Conservation (phyloP, 2,888 invertebrate species). For the Gryllus longicercus region DNA sequence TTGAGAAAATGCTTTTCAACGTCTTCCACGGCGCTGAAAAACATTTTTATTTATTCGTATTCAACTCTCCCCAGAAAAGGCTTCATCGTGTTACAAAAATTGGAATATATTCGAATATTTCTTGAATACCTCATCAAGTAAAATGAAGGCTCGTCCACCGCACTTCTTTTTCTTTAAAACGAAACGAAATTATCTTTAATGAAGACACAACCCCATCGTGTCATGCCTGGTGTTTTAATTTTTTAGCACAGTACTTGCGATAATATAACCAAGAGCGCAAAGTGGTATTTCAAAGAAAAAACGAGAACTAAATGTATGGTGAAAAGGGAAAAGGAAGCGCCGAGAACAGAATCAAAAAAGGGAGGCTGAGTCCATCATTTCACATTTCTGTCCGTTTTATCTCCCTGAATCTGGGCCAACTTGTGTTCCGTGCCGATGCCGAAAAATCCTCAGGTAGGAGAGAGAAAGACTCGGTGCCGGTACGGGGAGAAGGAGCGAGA, state of each 20-base stretch:
- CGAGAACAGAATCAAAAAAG: too few relatives aligned
- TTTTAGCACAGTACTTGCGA: not conserved
- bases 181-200: not conserved
- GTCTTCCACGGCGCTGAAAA: not conserved
- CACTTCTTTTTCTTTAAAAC: not conserved
- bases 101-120: slow-evolving; percentile 10
- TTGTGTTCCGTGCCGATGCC: too few relatives aligned
- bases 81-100: not conserved
- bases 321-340: too few relatives aligned
- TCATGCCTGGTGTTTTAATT: not conserved
- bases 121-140: not conserved
- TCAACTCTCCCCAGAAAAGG: not conserved
- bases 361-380: too few relatives aligned
- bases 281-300: not conserved
- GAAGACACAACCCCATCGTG: slow-evolving; percentile 4
- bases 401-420: too few relatives aligned
- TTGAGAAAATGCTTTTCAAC: not conserved
- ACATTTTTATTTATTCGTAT: slow-evolving; percentile 4
- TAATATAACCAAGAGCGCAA: not conserved
- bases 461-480: too few relatives aligned
- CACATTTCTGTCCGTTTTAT: too few relatives aligned
- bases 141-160: not conserved
- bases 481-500: too few relatives aligned
- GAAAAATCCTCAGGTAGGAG: too few relatives aligned
- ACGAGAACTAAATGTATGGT: too few relatives aligned